Evolutionary conservation across 1,140 invertebrate species (phyloP).

Genomic region (Anagrus nilaparvatae): DNA sequence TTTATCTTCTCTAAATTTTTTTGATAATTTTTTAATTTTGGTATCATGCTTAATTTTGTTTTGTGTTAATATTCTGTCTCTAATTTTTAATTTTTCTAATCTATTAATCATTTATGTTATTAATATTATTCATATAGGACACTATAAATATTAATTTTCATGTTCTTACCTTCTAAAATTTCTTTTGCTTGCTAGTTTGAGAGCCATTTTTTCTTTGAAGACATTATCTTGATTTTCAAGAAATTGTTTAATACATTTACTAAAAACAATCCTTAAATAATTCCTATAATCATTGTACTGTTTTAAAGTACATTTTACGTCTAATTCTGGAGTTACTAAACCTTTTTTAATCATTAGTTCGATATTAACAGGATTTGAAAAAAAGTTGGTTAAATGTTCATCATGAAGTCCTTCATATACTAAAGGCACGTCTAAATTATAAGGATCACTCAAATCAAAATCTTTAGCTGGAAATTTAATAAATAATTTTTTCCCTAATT

Average conservation of each 20-base stretch:
- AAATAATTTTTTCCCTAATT: slow-evolving; percentile 29
- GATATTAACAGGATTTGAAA: slow-evolving; percentile 20
- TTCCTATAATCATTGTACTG: slow-evolving; percentile 36
- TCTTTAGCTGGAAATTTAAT: slow-evolving; percentile 5
- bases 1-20: slow-evolving; percentile 5
- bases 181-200: not conserved
- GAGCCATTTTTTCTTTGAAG: not conserved
- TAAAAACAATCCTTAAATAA: slow-evolving; percentile 30
- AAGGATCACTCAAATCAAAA: slow-evolving; percentile 32
- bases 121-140: not conserved
- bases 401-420: slow-evolving; percentile 37
- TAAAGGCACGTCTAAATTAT: slow-evolving; percentile 24
- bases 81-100: not conserved
- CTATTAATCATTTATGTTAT: not conserved
- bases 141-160: not conserved
- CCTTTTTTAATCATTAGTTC: slow-evolving; percentile 27
- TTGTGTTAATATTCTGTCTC: not conserved
- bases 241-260: slow-evolving; percentile 22
- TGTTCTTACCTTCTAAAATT: slow-evolving; percentile 1
- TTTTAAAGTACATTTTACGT: slow-evolving; percentile 31
- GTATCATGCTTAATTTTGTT: not conserved
- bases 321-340: slow-evolving; percentile 27
- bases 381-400: slow-evolving; percentile 28
- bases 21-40: slow-evolving; percentile 3
- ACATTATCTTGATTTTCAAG: slow-evolving; percentile 16